Evolutionary conservation across 2,888 invertebrate genomes (phyloP).

Genomic region (Nowickia ferox): DNA sequence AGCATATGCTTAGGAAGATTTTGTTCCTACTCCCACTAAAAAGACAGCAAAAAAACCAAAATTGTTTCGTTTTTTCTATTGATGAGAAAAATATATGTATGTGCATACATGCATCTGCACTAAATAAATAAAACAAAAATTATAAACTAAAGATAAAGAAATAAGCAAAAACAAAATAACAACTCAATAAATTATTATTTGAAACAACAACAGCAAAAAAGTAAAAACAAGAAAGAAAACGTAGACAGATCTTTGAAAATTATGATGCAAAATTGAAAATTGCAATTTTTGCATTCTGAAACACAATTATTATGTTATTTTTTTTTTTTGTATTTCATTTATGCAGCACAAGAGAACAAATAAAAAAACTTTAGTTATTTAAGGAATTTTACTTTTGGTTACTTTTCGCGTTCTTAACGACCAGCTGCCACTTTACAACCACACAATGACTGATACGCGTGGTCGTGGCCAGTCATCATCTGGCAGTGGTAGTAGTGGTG

Average conservation of each 20-base stretch:
- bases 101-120: too few species aligned
- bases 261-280: slow-evolving; percentile 19
- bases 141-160: slow-evolving; percentile 14
- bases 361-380: slow-evolving; percentile 55
- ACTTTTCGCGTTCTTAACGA: slow-evolving; percentile 60
- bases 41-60: slow-evolving; percentile 55
- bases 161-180: neutral
- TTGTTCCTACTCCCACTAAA: slow-evolving; percentile 73
- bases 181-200: slow-evolving; percentile 26
- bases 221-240: neutral
- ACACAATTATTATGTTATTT: slow-evolving; percentile 21
- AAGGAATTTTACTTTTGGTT: slow-evolving; percentile 60
- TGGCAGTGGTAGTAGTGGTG: slow-evolving; percentile 71
- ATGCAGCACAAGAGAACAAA: slow-evolving; percentile 34
- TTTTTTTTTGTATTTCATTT: slow-evolving; percentile 20
- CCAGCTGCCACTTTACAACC: slow-evolving; percentile 66
- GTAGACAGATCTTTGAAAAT: slow-evolving; percentile 16
- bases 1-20: slow-evolving; percentile 66
- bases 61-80: slow-evolving; percentile 65
- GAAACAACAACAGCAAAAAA: neutral
- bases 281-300: slow-evolving; percentile 29
- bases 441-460: slow-evolving; percentile 82
- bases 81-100: neutral
- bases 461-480: slow-evolving; percentile 76
- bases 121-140: neutral